These are phyloP conservation scores for Etheostoma perlongum DNA, from an alignment of 2,797 vertebrate genomes.

Conservation along the genomic window DNA sequence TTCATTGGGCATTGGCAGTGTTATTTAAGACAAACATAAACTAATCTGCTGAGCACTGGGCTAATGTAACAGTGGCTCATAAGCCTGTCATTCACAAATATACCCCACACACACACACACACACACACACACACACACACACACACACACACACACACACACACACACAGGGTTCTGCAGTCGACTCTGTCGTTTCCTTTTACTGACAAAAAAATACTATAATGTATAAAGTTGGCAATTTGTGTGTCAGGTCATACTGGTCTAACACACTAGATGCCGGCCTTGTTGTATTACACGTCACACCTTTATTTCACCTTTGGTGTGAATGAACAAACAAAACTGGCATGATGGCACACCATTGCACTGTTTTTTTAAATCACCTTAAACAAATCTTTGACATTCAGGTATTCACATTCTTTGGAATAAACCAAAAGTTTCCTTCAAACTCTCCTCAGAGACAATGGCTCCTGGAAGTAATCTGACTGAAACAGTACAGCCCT, in stretches of 20 bases:
- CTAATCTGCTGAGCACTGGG: slow-evolving; percentile 21
- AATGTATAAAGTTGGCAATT: too few species aligned
- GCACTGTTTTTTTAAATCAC: too few species aligned
- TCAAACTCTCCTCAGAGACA: slow-evolving; percentile 48
- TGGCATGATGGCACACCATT: too few species aligned
- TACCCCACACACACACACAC: too few species aligned
- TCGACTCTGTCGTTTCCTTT: too few species aligned
- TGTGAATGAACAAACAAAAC: too few species aligned
- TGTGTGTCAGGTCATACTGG: too few species aligned
- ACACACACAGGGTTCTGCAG: neutral
- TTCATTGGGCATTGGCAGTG: slow-evolving; percentile 6
- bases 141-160: slow-evolving; percentile 5
- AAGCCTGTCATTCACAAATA: neutral
- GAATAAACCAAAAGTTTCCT: slow-evolving; percentile 50
- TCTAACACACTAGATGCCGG: too few species aligned
- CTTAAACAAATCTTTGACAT: neutral
- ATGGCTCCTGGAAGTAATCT: slow-evolving; percentile 55
- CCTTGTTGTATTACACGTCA: too few species aligned
- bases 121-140: neutral
- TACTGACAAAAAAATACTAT: too few species aligned
- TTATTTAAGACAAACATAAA: slow-evolving; percentile 61
- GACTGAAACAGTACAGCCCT: slow-evolving; percentile 5
- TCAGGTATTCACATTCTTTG: neutral
- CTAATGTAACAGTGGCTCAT: slow-evolving; percentile 33
- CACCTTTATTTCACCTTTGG: too few species aligned